Conservation (phyloP, 2,797 vertebrate species). For the Emys orbicularis region DNA sequence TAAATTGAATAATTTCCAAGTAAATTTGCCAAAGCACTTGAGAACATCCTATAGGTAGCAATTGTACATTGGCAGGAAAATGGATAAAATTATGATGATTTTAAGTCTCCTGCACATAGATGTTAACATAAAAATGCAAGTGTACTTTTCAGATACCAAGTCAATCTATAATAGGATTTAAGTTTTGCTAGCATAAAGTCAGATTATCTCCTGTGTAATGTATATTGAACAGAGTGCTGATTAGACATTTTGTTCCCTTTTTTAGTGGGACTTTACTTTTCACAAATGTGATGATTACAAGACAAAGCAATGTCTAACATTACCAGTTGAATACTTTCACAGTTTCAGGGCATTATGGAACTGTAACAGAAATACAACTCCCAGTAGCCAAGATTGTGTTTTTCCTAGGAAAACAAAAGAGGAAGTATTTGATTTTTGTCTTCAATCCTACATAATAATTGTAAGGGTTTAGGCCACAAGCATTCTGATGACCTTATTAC, state of each 20-base stretch:
- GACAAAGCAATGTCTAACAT: constrained; percentile 34
- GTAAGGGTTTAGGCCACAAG: background rate
- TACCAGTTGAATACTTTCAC: constrained; percentile 20
- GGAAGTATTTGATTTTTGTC: constrained; percentile 35
- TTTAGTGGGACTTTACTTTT: constrained; percentile 8
- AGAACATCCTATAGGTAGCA: background rate
- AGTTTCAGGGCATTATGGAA: background rate
- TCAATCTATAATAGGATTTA: background rate
- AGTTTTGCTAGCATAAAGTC: background rate
- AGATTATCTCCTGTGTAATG: background rate
- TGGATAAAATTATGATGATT: background rate
- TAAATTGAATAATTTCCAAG: background rate
- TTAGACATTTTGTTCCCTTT: constrained; percentile 1
- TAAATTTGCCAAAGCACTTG: background rate
- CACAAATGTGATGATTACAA: constrained; percentile 43
- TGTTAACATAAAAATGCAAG: background rate
- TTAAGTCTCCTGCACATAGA: background rate
- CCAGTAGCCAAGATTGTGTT: constrained; percentile 24
- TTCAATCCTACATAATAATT: constrained; percentile 14
- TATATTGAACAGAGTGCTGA: constrained; percentile 8
- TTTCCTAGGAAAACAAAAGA: constrained; percentile 25
- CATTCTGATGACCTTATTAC: background rate
- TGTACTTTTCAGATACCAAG: background rate
- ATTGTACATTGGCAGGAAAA: background rate
- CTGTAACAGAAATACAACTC: constrained; percentile 50